Conservation (phyloP, 2,797 vertebrate species). For the Coranthus polyacanthus region DNA sequence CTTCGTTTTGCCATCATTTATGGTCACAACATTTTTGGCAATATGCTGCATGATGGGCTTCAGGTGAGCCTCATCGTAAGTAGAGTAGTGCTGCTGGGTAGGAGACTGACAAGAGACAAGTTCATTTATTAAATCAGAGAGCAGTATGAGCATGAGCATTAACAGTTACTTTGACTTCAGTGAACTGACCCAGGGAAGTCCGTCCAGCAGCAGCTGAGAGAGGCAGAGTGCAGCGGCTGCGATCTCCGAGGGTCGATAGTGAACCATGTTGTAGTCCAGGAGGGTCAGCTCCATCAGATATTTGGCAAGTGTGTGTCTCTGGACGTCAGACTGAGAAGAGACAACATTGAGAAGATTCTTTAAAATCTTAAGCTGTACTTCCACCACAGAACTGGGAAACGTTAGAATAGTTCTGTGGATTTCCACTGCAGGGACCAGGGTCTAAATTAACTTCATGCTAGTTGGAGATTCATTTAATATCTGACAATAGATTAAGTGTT, state of each 20-base stretch:
- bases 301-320: constrained; percentile 92
- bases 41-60: constrained; percentile 82
- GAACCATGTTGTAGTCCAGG: constrained; percentile 93
- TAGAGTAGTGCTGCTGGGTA: constrained; percentile 81
- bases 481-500: no score
- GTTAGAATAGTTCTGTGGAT: no score
- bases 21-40: constrained; percentile 81
- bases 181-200: constrained; percentile 88
- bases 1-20: constrained; percentile 80
- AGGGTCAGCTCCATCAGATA: constrained; percentile 96
- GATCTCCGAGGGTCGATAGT: constrained; percentile 90
- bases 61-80: constrained; percentile 78
- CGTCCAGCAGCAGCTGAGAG: constrained; percentile 88
- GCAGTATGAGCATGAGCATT: no score
- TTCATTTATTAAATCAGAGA: background rate
- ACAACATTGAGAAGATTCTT: background rate
- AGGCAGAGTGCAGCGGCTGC: constrained; percentile 92
- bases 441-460: no score
- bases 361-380: no score
- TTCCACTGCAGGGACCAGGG: no score
- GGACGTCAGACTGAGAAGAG: constrained; percentile 86
- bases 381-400: no score
- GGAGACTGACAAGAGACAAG: constrained; percentile 64
- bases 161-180: rapidly evolving
- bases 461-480: no score